Evolutionary conservation across 2,888 invertebrate genomes (phyloP).

Genomic region (Sussaba pulchella): DNA sequence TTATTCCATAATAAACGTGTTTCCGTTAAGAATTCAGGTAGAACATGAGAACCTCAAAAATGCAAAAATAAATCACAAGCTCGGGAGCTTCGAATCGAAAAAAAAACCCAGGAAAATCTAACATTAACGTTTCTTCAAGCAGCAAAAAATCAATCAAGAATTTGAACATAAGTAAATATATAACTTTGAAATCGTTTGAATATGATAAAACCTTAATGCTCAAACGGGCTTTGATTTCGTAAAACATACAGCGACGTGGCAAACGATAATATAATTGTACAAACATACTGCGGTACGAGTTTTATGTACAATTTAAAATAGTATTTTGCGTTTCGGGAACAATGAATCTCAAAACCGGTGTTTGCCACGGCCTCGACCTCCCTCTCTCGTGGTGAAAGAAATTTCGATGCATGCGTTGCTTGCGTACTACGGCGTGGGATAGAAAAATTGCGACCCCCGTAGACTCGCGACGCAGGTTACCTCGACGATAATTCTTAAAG

Average conservation of each 20-base stretch:
- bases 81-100: too few relatives aligned
- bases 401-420: constrained; percentile 52
- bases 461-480: constrained; percentile 61
- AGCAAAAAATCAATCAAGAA: too few relatives aligned
- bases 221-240: constrained; percentile 41
- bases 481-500: constrained; percentile 56
- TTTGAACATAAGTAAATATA: not conserved
- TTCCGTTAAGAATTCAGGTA: too few relatives aligned
- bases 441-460: constrained; percentile 61
- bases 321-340: constrained; percentile 42
- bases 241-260: constrained; percentile 20
- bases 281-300: constrained; percentile 14
- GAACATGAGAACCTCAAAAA: too few relatives aligned
- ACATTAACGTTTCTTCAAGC: too few relatives aligned
- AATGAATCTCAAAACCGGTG: constrained; percentile 56
- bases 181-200: too few relatives aligned
- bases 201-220: constrained; percentile 3
- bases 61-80: too few relatives aligned
- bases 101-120: too few relatives aligned
- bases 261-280: not conserved
- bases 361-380: constrained; percentile 34
- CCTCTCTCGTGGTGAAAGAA: constrained; percentile 43
- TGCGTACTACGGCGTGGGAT: constrained; percentile 57
- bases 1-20: too few relatives aligned
- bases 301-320: constrained; percentile 55